Evolutionary conservation across 2,113 vertebrate genomes (phyloP).

Genomic region (Canis aureus): DNA sequence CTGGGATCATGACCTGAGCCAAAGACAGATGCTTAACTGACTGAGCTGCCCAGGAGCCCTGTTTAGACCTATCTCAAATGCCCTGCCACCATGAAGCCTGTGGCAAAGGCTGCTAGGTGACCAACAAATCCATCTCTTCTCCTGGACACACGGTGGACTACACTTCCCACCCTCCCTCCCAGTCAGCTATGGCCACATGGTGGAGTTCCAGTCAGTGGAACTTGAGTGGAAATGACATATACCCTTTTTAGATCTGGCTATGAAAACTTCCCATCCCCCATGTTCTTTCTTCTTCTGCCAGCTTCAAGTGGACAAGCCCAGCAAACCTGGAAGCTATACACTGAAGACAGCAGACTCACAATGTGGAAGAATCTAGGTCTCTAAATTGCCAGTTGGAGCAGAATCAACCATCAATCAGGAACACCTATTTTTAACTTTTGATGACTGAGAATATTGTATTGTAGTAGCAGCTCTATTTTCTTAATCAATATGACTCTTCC

Average conservation of each 20-base stretch:
- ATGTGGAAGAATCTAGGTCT: neutral
- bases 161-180: neutral
- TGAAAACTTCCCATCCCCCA: neutral
- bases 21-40: too few species aligned
- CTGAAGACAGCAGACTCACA: neutral
- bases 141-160: neutral
- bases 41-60: too few species aligned
- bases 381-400: neutral
- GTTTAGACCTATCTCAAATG: neutral
- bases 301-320: neutral
- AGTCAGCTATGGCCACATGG: neutral
- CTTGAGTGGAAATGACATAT: neutral
- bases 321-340: neutral
- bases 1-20: too few species aligned
- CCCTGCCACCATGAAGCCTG: neutral
- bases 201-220: neutral
- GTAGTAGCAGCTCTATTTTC: neutral
- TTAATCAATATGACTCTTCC: neutral
- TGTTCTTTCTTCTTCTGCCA: neutral
- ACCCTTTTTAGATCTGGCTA: neutral
- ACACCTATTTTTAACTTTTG: constrained; percentile 21
- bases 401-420: neutral
- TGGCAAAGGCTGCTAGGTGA: neutral
- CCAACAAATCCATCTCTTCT: neutral
- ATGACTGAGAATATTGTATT: neutral